Conservation (phyloP, 1,140 invertebrate genomes). For the Psilanteris sp. region DNA sequence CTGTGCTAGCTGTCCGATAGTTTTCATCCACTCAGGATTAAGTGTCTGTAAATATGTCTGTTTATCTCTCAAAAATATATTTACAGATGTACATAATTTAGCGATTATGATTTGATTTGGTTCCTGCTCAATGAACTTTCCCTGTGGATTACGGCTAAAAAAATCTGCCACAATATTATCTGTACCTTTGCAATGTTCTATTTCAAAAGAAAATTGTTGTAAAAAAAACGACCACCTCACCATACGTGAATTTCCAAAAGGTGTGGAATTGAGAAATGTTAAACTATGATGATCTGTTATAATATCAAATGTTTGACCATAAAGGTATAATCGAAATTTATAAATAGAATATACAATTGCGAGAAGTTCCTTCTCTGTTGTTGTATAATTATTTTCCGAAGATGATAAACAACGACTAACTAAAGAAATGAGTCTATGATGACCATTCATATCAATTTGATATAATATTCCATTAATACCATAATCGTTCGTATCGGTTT, state of each 20-base stretch:
- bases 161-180: constrained; percentile 4
- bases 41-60: constrained; percentile 10
- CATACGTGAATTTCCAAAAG: constrained; percentile 8
- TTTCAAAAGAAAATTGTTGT: constrained; percentile 18
- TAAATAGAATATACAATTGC: constrained; percentile 60
- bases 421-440: constrained; percentile 33
- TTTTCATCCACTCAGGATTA: not conserved
- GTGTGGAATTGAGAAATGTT: constrained; percentile 33
- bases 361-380: constrained; percentile 64
- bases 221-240: constrained; percentile 28
- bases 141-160: constrained; percentile 3
- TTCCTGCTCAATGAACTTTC: constrained; percentile 14
- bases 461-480: constrained; percentile 44
- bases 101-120: not conserved
- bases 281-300: constrained; percentile 41
- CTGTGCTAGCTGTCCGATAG: too few species aligned
- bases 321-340: constrained; percentile 28
- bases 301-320: constrained; percentile 24
- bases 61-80: not conserved
- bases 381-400: constrained; percentile 28
- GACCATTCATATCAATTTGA: constrained; percentile 18
- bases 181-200: constrained; percentile 6
- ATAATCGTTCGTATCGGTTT: constrained; percentile 44
- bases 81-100: constrained; percentile 3
- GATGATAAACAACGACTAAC: constrained; percentile 37